Percentiles rank a stretch among this genome's conserved stretches.
Conservation (phyloP, 2,113 vertebrate species). For the Cheirogaleus medius region DNA sequence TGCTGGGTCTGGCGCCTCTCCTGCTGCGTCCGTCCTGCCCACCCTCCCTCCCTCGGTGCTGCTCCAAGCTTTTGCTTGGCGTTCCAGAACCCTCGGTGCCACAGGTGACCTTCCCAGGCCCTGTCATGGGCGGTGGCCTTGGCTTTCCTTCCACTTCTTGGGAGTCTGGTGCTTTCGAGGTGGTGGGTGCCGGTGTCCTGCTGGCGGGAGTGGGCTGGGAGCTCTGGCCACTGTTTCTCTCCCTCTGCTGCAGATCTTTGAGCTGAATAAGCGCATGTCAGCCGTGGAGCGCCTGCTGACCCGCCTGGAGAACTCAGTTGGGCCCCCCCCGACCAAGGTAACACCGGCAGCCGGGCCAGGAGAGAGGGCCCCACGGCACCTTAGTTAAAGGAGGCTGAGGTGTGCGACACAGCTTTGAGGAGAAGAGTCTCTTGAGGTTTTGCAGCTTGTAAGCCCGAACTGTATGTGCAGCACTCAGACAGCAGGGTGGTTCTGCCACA, state of each 20-base stretch:
- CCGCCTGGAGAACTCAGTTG: slow-evolving; percentile 89
- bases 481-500: fast-evolving
- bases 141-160: too few species aligned
- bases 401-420: not conserved
- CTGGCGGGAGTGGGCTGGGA: slow-evolving; percentile 15
- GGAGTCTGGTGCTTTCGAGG: fast-evolving
- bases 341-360: not conserved
- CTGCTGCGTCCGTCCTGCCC: not conserved
- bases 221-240: not conserved
- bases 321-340: slow-evolving; percentile 84
- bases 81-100: not conserved
- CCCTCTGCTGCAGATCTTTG: slow-evolving; percentile 85
- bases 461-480: not conserved
- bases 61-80: not conserved
- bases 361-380: not conserved
- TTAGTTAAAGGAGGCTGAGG: not conserved
- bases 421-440: not conserved
- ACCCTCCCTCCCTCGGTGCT: fast-evolving
- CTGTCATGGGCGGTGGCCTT: fast-evolving
- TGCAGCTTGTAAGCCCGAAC: fast-evolving
- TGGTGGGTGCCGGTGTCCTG: not conserved
- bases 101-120: not conserved
- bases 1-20: fast-evolving
- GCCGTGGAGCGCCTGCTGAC: slow-evolving; percentile 88
- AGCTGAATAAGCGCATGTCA: slow-evolving; percentile 88